Conservation (phyloP, 1,140 invertebrate genomes). For the Drosophila suzukii region DNA sequence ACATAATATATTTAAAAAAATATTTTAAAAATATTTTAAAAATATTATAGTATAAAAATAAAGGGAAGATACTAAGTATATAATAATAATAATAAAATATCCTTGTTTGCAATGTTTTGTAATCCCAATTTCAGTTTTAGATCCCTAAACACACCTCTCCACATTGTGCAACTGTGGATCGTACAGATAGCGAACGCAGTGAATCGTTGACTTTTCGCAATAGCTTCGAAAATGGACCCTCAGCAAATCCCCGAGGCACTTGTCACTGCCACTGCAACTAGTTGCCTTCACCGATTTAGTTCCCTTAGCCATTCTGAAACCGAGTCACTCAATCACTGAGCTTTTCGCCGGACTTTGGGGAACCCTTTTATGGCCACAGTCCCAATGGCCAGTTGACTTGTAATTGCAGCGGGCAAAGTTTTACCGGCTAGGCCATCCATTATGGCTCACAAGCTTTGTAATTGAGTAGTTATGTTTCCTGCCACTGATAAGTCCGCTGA, state of each 20-base stretch:
- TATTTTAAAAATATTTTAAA: not conserved
- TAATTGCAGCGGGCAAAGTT: constrained; percentile 36
- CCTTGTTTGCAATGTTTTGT: too few relatives aligned
- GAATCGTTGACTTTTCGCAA: constrained; percentile 74
- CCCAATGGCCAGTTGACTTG: not conserved
- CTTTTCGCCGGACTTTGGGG: not conserved
- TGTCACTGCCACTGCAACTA: constrained; percentile 7
- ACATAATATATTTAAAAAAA: not conserved
- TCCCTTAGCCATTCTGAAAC: constrained; percentile 52
- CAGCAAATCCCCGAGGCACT: constrained; percentile 49
- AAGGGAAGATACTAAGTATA: too few relatives aligned
- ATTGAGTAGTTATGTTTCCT: constrained; percentile 72
- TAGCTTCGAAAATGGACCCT: constrained; percentile 64
- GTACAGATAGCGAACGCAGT: constrained; percentile 73
- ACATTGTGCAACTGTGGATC: constrained; percentile 66
- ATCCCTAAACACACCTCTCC: constrained; percentile 44
- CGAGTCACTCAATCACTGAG: constrained; percentile 27
- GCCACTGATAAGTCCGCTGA: constrained; percentile 44
- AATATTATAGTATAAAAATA: too few relatives aligned
- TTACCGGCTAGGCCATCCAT: constrained; percentile 34
- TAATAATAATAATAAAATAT: too few relatives aligned
- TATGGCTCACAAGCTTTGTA: constrained; percentile 55
- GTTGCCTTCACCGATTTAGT: not conserved
- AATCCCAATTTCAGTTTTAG: too few relatives aligned
- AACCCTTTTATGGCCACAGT: constrained; percentile 31